These are phyloP conservation scores for Chrysotoxum bicinctum DNA, from an alignment of 2,888 invertebrate genomes.

Conservation along the genomic window DNA sequence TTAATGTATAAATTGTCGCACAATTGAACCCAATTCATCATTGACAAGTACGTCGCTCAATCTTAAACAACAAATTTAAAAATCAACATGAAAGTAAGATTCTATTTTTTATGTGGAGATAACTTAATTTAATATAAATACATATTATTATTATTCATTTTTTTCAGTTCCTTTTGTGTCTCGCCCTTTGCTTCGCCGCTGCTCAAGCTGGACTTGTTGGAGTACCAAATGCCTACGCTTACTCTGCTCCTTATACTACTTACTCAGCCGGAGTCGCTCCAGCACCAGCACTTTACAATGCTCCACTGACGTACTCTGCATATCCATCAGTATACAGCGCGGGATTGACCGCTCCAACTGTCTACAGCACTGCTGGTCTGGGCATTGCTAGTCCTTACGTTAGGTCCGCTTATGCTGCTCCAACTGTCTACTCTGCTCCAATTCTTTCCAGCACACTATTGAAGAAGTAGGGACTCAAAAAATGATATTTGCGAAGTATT, in stretches of 20 bases:
- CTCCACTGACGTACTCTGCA: conserved; percentile 28
- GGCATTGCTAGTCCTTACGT: conserved; percentile 19
- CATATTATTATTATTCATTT: not conserved
- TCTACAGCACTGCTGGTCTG: conserved; percentile 26
- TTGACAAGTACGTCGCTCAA: not conserved
- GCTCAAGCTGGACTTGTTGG: conserved; percentile 45
- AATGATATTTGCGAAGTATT: not conserved
- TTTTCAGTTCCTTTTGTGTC: conserved; percentile 29
- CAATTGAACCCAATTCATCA: not conserved
- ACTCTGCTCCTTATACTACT: conserved; percentile 26
- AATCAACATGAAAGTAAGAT: conserved; percentile 15
- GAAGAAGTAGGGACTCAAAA: conserved; percentile 37
- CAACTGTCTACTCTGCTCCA: conserved; percentile 46
- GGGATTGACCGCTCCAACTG: conserved; percentile 38
- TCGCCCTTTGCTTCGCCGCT: conserved; percentile 50
- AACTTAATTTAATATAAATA: not conserved
- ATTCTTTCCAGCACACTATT: conserved; percentile 27
- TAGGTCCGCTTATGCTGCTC: conserved; percentile 32
- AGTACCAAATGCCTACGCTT: conserved; percentile 29
- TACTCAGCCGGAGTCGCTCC: conserved; percentile 14
- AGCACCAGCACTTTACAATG: conserved; percentile 11
- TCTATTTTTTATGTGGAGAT: not conserved
- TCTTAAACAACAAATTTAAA: not conserved
- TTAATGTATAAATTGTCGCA: not conserved
- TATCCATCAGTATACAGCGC: conserved; percentile 34